These are phyloP conservation scores for Crioceris asparagi DNA, from an alignment of 2,888 invertebrate genomes.

Conservation along the genomic window DNA sequence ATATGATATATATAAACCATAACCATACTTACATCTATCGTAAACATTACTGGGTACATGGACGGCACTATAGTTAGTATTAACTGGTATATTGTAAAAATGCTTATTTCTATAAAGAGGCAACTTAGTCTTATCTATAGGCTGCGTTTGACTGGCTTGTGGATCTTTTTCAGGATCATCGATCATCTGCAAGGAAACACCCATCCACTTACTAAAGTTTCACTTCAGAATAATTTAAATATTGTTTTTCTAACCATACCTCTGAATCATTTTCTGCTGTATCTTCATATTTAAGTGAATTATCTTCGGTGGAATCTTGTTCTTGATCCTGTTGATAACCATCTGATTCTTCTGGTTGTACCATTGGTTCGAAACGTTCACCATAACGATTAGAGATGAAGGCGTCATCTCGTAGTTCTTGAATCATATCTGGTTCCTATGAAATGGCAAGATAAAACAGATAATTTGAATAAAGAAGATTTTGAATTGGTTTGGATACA, in stretches of 20 bases:
- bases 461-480: background rate
- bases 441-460: background rate
- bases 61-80: conserved; percentile 73
- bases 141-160: conserved; percentile 38
- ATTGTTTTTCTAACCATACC: background rate
- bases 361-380: conserved; percentile 24
- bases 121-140: conserved; percentile 44
- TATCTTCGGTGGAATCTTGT: conserved; percentile 18
- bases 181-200: conserved; percentile 27
- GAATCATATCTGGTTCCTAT: conserved; percentile 14
- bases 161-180: conserved; percentile 33
- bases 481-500: background rate
- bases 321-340: conserved; percentile 28
- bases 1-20: background rate
- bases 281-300: conserved; percentile 19
- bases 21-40: conserved; percentile 58
- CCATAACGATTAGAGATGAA: conserved; percentile 17
- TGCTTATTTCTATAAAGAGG: conserved; percentile 58
- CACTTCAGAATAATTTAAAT: too few species aligned
- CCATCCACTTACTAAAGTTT: too few species aligned
- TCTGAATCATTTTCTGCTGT: background rate
- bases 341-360: conserved; percentile 26
- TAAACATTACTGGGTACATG: conserved; percentile 95
- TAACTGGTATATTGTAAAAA: conserved; percentile 68
- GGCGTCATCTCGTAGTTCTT: conserved; percentile 26